phyloP scores from a whole-genome alignment of 2,113 vertebrate genomes.

The Psettodes erumei region DNA sequence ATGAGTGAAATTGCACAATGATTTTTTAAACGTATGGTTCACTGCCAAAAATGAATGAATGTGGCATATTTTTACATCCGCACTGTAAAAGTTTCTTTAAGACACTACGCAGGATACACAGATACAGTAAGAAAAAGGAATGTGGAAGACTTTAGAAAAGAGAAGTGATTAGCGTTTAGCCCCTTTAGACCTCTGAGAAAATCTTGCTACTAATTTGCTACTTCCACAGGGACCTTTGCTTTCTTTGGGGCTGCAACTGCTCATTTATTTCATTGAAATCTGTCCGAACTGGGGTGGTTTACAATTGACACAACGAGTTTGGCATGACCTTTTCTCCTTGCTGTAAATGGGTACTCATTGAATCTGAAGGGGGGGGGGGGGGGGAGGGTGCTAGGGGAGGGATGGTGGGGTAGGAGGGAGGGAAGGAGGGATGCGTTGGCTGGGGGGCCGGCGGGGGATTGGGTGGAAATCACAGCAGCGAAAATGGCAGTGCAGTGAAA shows the following conservation, averaged over 20 bases:
- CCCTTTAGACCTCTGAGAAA: constrained; percentile 27
- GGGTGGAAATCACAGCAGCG: constrained; percentile 87
- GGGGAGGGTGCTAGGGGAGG: constrained; percentile 34
- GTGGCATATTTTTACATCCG: not conserved
- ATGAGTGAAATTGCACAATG: not conserved
- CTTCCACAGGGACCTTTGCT: constrained; percentile 73
- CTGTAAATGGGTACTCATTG: constrained; percentile 75
- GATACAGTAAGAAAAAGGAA: constrained; percentile 30
- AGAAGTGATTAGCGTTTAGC: constrained; percentile 30
- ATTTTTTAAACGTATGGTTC: not conserved
- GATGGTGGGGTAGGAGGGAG: not conserved
- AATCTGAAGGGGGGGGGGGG: constrained; percentile 60
- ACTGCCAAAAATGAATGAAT: not conserved
- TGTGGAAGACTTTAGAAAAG: constrained; percentile 1
- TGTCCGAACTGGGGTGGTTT: constrained; percentile 76
- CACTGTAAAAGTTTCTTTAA: constrained; percentile 6
- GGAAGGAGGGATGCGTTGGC: constrained; percentile 15
- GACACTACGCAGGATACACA: not conserved
- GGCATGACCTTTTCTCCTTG: constrained; percentile 81
- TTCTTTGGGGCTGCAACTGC: constrained; percentile 62
- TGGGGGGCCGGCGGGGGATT: constrained; percentile 49
- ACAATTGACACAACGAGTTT: constrained; percentile 80
- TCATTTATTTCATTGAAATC: constrained; percentile 83
- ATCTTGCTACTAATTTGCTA: constrained; percentile 66
- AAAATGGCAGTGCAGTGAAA: constrained; percentile 85